These are phyloP conservation scores for Temnothorax nylanderi DNA, from an alignment of 1,140 invertebrate genomes.

Conservation along the genomic window DNA sequence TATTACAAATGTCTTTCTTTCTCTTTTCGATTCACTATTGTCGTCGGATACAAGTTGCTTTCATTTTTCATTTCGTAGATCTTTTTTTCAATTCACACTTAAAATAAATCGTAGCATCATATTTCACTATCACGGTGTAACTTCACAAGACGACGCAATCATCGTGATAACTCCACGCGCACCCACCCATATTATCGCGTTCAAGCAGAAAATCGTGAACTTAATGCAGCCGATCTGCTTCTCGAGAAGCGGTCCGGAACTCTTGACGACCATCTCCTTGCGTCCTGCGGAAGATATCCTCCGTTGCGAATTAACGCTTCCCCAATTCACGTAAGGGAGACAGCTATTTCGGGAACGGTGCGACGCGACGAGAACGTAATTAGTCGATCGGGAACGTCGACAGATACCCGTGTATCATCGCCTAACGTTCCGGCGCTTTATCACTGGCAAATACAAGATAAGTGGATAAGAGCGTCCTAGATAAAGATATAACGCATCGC, in stretches of 20 bases:
- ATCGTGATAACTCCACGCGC: background rate
- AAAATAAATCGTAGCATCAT: constrained; percentile 1
- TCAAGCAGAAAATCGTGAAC: constrained; percentile 90
- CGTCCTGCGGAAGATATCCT: constrained; percentile 1
- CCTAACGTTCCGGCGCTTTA: constrained; percentile 71
- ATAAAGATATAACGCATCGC: constrained; percentile 66
- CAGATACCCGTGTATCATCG: constrained; percentile 66
- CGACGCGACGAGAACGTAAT: constrained; percentile 21
- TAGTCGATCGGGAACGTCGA: constrained; percentile 52
- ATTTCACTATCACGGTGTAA: constrained; percentile 30
- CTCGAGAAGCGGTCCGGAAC: constrained; percentile 86
- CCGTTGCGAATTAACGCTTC: constrained; percentile 26
- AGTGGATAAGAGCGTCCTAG: constrained; percentile 82
- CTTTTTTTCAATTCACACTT: background rate
- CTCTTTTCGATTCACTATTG: background rate
- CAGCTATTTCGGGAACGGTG: background rate
- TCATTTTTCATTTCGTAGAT: background rate
- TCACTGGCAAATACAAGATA: constrained; percentile 83
- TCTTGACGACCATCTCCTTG: constrained; percentile 74
- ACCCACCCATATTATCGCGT: constrained; percentile 90
- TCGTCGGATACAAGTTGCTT: background rate
- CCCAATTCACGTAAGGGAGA: background rate
- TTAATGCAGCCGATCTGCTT: constrained; percentile 90
- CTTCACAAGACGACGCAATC: constrained; percentile 38
- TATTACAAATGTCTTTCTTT: background rate